phyloP scores from a whole-genome alignment of 2,797 vertebrate species.

The Anguilla megastoma region DNA sequence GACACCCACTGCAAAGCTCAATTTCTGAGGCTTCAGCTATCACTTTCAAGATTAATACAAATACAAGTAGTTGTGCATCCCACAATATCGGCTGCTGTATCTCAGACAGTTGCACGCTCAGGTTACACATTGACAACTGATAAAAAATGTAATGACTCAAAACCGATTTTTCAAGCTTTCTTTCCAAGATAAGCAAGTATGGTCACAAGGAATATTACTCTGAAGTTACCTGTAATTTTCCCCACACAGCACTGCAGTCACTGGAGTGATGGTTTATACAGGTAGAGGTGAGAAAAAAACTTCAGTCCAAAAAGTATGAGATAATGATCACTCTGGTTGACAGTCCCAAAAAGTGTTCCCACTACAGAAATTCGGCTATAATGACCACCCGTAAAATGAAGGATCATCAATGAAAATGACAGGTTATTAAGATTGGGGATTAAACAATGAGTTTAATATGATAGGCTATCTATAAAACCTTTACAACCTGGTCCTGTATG shows the following conservation, averaged over 20 bases:
- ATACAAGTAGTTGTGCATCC: neutral
- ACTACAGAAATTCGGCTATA: conserved; percentile 55
- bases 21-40: neutral
- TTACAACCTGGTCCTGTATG: conserved; percentile 88
- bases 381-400: conserved; percentile 73
- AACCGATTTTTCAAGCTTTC: neutral
- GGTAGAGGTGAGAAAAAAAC: conserved; percentile 52
- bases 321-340: conserved; percentile 59
- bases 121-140: neutral
- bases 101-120: neutral
- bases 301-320: conserved; percentile 64
- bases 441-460: conserved; percentile 82
- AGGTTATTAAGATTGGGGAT: conserved; percentile 88
- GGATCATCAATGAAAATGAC: conserved; percentile 83
- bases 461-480: conserved; percentile 97
- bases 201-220: neutral
- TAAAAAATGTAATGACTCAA: neutral
- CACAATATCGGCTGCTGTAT: neutral
- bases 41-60: neutral
- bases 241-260: conserved; percentile 34
- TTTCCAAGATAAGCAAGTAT: neutral
- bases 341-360: conserved; percentile 55
- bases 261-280: conserved; percentile 54
- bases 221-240: neutral
- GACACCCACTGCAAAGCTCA: neutral